Percentiles rank a stretch among this genome's conserved stretches.
phyloP scores from a whole-genome alignment of 2,797 vertebrate genomes.

The Schizothorax lantsangensis region DNA sequence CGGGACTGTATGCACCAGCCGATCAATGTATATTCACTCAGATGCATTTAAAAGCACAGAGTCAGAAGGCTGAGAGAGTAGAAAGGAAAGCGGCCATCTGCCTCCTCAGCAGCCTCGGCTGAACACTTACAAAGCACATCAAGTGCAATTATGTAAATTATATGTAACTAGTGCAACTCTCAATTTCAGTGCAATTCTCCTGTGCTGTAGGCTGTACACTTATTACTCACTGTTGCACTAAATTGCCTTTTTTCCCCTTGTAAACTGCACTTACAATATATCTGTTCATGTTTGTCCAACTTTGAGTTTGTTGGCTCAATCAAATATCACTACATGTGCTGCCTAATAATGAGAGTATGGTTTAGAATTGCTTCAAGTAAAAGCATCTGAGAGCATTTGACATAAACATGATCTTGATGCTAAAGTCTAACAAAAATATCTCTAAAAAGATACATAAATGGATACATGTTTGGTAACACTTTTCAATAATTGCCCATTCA shows the following conservation, averaged over 20 bases:
- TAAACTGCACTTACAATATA: slow-evolving; percentile 41
- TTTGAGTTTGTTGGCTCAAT: not conserved
- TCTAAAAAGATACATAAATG: not conserved
- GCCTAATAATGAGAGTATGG: not conserved
- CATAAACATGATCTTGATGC: not conserved
- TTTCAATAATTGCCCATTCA: not conserved
- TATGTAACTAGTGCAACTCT: slow-evolving; percentile 42
- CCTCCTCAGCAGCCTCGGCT: slow-evolving; percentile 17
- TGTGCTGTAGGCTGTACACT: slow-evolving; percentile 17
- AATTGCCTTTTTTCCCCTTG: not conserved
- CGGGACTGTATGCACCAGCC: not conserved
- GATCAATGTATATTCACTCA: not conserved
- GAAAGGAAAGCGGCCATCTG: not conserved
- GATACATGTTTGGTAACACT: not conserved
- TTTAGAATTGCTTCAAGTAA: not conserved
- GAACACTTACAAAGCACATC: slow-evolving; percentile 32
- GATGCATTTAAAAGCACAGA: slow-evolving; percentile 5
- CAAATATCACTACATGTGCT: not conserved
- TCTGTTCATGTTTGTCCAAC: slow-evolving; percentile 2
- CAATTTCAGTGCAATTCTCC: slow-evolving; percentile 25
- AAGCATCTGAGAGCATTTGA: not conserved
- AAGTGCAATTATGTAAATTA: slow-evolving; percentile 42
- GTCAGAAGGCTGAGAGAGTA: slow-evolving; percentile 5
- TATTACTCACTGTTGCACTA: slow-evolving; percentile 37
- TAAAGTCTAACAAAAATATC: not conserved